Evolutionary conservation across 2,888 invertebrate species (phyloP).

Genomic region (Ornithoptera alexandrae): DNA sequence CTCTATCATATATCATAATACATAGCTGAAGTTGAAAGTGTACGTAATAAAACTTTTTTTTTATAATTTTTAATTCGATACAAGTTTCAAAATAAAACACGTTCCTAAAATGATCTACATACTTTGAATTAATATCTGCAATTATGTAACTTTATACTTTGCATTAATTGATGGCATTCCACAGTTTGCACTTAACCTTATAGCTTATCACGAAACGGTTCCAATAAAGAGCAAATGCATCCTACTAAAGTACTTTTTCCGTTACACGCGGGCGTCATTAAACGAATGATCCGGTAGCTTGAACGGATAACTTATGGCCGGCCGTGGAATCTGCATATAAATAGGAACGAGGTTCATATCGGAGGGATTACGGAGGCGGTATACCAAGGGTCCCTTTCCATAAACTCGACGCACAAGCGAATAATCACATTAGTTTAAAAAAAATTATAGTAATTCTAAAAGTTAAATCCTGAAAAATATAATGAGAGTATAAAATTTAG

Average conservation of each 20-base stretch:
- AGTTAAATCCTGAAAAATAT: neutral
- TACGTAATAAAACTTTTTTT: neutral
- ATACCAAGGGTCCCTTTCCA: slow-evolving; percentile 30
- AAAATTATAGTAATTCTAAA: neutral
- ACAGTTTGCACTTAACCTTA: slow-evolving; percentile 51
- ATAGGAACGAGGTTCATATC: slow-evolving; percentile 65
- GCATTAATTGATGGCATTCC: slow-evolving; percentile 70
- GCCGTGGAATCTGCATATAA: slow-evolving; percentile 78
- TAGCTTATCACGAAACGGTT: slow-evolving; percentile 54
- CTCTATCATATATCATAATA: too few relatives aligned
- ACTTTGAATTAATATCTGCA: slow-evolving; percentile 36
- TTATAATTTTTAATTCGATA: neutral
- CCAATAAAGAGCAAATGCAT: slow-evolving; percentile 53
- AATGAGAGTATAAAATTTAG: neutral
- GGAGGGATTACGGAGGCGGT: slow-evolving; percentile 48
- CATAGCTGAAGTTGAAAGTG: too few relatives aligned
- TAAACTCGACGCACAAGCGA: slow-evolving; percentile 4
- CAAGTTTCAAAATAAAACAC: too few relatives aligned
- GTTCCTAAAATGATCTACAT: neutral
- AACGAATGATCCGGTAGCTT: slow-evolving; percentile 70
- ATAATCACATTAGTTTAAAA: slow-evolving; percentile 5
- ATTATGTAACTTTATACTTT: slow-evolving; percentile 67
- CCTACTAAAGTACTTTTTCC: slow-evolving; percentile 59
- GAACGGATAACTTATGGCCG: slow-evolving; percentile 77
- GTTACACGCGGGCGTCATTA: slow-evolving; percentile 71